Evolutionary conservation across 1,140 invertebrate species (phyloP).

Genomic region (Anagrus nilaparvatae): DNA sequence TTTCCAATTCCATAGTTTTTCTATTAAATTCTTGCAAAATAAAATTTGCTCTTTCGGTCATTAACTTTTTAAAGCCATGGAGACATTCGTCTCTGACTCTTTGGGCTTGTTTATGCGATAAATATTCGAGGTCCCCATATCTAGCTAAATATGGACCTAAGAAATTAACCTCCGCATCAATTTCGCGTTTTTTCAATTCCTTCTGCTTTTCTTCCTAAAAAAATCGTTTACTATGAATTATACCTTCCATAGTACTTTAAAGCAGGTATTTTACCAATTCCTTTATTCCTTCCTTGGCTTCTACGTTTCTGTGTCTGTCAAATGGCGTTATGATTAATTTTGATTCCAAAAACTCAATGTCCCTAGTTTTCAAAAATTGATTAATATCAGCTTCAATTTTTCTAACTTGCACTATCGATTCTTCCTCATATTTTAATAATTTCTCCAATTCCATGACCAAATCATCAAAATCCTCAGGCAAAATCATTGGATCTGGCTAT

Average conservation of each 20-base stretch:
- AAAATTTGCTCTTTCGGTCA: slow-evolving; percentile 42
- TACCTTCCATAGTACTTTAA: background rate
- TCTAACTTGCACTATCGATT: slow-evolving; percentile 34
- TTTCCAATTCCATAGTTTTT: slow-evolving; percentile 16
- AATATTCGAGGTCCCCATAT: slow-evolving; percentile 32
- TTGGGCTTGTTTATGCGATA: slow-evolving; percentile 34
- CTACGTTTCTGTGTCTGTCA: slow-evolving; percentile 45
- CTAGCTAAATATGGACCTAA: slow-evolving; percentile 47
- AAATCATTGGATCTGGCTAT: slow-evolving; percentile 50
- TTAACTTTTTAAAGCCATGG: slow-evolving; percentile 43
- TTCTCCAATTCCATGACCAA: slow-evolving; percentile 44
- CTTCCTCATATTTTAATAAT: slow-evolving; percentile 43
- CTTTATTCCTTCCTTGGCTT: slow-evolving; percentile 35
- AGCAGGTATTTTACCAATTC: slow-evolving; percentile 25
- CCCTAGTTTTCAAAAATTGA: slow-evolving; percentile 37
- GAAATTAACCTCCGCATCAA: slow-evolving; percentile 40
- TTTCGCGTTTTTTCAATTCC: slow-evolving; percentile 27
- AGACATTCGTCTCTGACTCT: slow-evolving; percentile 41
- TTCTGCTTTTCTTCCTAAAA: slow-evolving; percentile 33
- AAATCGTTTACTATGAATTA: background rate
- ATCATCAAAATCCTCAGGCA: slow-evolving; percentile 51
- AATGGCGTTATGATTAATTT: slow-evolving; percentile 42
- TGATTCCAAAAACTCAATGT: slow-evolving; percentile 36
- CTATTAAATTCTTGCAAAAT: slow-evolving; percentile 44
- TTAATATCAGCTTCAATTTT: slow-evolving; percentile 41